Conservation (phyloP, 2,797 vertebrate species). For the Melanotaenia boesemani region DNA sequence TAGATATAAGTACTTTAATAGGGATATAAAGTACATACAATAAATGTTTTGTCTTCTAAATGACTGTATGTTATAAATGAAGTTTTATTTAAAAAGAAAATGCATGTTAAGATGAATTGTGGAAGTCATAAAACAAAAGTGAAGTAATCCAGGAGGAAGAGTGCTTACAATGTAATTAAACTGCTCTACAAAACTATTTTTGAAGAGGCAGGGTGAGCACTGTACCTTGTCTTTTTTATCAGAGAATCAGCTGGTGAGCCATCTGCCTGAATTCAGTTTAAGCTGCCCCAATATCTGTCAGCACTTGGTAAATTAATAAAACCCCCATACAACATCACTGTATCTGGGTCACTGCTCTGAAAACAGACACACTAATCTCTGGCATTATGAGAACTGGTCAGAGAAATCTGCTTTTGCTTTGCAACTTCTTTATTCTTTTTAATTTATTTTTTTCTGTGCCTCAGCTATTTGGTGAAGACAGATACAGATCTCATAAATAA, state of each 20-base stretch:
- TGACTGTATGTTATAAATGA: background rate
- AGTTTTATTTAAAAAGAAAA: background rate
- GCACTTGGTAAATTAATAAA: conserved; percentile 61
- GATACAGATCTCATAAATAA: background rate
- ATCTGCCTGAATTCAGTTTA: conserved; percentile 58
- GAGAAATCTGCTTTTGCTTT: conserved; percentile 11
- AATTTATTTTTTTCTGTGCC: conserved; percentile 2
- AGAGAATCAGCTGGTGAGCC: conserved; percentile 32
- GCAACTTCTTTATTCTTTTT: background rate
- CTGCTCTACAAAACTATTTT: background rate
- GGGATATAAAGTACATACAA: background rate
- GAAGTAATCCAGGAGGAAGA: background rate
- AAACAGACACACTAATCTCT: conserved; percentile 52
- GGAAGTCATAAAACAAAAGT: background rate
- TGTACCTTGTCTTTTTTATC: conserved; percentile 15
- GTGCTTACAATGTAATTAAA: background rate
- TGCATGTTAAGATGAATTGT: background rate
- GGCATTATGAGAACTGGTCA: conserved; percentile 25
- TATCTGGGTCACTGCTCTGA: conserved; percentile 61
- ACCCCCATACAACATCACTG: conserved; percentile 43
- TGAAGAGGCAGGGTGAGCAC: background rate
- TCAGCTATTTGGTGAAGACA: conserved; percentile 1
- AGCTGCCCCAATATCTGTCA: conserved; percentile 61
- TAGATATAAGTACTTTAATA: background rate
- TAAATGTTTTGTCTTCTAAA: background rate